phyloP scores from a whole-genome alignment of 2,797 vertebrate genomes.

The Sebastes iracundus region DNA sequence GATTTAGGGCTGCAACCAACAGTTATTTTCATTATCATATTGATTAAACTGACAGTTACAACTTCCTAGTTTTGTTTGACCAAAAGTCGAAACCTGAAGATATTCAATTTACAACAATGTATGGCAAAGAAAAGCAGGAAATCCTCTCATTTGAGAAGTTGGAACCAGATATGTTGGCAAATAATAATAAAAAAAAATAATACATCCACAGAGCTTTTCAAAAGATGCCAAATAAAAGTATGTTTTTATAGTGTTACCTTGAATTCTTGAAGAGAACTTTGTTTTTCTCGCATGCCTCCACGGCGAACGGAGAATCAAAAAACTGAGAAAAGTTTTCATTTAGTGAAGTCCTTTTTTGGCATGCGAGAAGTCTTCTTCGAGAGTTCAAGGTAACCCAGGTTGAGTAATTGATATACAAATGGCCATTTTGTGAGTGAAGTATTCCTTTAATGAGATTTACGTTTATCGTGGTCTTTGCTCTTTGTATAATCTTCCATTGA shows the following conservation, averaged over 20 bases:
- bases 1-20: not conserved
- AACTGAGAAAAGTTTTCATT: no score
- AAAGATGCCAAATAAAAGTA: no score
- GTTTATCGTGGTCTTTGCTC: not conserved
- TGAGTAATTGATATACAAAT: not conserved
- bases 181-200: no score
- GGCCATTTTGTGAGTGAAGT: not conserved
- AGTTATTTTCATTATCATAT: not conserved
- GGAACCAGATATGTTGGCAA: no score
- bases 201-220: no score
- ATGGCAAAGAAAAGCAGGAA: not conserved
- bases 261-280: fast-evolving
- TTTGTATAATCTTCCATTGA: not conserved
- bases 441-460: not conserved
- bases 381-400: no score
- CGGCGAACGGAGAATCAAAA: no score
- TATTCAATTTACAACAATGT: not conserved
- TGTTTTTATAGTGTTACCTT: no score
- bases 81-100: not conserved
- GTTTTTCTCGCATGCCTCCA: no score
- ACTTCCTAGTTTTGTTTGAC: not conserved
- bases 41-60: not conserved
- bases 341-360: not conserved
- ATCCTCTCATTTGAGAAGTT: not conserved
- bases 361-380: no score